Conservation (phyloP, 2,113 vertebrate genomes). For the Cryptotis parvus region DNA sequence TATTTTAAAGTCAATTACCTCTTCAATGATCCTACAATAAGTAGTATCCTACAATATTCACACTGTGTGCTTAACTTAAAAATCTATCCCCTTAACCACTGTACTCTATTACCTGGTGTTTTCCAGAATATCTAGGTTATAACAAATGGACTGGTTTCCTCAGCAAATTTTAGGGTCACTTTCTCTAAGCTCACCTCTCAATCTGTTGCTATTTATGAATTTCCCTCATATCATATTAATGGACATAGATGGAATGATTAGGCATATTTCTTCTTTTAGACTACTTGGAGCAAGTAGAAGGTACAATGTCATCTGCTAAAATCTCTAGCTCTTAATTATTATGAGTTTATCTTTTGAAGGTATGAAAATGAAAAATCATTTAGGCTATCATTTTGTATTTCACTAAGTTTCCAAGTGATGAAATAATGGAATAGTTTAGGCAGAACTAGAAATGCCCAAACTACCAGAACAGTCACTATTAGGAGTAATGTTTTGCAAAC, state of each 20-base stretch:
- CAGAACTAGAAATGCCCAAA: neutral
- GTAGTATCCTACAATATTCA: neutral
- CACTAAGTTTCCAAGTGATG: neutral
- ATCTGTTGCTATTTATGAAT: neutral
- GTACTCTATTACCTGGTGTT: neutral
- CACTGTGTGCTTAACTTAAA: neutral
- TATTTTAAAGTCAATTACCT: slow-evolving; percentile 5
- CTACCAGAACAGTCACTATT: neutral
- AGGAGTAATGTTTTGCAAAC: neutral
- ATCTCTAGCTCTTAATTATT: neutral
- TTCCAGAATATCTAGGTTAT: neutral
- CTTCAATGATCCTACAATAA: neutral
- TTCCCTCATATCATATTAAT: neutral
- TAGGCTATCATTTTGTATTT: neutral
- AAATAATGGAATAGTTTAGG: neutral
- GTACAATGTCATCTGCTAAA: neutral
- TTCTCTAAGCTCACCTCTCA: neutral
- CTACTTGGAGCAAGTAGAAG: neutral
- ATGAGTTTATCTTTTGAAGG: slow-evolving; percentile 9
- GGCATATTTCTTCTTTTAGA: neutral
- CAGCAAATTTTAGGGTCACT: neutral
- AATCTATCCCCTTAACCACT: neutral
- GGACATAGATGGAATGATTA: neutral
- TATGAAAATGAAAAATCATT: slow-evolving; percentile 26
- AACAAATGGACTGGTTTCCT: neutral